phyloP scores from a whole-genome alignment of 2,888 invertebrate species.

The Willowsia nigromaculata region DNA sequence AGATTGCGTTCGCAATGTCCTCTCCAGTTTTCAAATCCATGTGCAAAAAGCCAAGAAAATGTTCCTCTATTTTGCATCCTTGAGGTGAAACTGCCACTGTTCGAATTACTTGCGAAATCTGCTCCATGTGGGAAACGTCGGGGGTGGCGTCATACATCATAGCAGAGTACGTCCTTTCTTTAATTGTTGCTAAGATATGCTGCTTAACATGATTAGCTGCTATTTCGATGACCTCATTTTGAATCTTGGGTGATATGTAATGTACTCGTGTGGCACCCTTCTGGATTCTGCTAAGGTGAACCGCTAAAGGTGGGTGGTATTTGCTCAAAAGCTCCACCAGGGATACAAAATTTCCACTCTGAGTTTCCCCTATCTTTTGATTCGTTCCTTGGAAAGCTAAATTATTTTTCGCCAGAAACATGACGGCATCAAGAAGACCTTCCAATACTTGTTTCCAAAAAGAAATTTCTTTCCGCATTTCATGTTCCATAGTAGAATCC shows the following conservation, averaged over 20 bases:
- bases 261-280: neutral
- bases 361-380: neutral
- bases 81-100: neutral
- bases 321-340: constrained; percentile 29
- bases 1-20: neutral
- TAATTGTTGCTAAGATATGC: neutral
- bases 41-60: constrained; percentile 37
- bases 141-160: constrained; percentile 58
- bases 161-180: constrained; percentile 22
- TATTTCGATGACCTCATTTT: constrained; percentile 44
- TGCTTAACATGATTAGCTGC: neutral
- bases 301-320: constrained; percentile 6
- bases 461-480: neutral
- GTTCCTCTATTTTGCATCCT: constrained; percentile 46
- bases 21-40: constrained; percentile 26
- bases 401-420: constrained; percentile 22
- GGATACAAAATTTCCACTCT: constrained; percentile 49
- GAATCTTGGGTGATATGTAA: constrained; percentile 42
- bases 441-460: neutral
- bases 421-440: neutral
- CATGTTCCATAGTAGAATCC: neutral
- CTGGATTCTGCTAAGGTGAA: neutral
- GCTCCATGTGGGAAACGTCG: constrained; percentile 42
- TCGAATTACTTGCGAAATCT: constrained; percentile 51
- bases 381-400: constrained; percentile 33